Evolutionary conservation across 92 coral and sea anemone genomes (phyloP).

Genomic region (Actinernus sp.): DNA sequence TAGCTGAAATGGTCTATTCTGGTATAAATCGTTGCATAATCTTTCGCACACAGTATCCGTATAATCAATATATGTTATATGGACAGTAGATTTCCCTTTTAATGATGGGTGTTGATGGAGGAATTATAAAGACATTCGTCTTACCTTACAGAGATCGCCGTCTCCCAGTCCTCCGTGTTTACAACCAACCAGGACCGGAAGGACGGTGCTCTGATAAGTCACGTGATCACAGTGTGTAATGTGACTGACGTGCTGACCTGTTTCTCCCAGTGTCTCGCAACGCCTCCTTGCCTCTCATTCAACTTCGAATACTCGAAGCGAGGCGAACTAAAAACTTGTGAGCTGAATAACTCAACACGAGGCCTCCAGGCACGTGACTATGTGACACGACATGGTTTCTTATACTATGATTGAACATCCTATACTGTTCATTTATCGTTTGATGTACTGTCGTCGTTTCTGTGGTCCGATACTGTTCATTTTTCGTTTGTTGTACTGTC

Average conservation of each 20-base stretch:
- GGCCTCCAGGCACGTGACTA: slow-evolving; percentile 17
- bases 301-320: slow-evolving; percentile 35
- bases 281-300: slow-evolving; percentile 43
- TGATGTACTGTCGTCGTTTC: too few relatives aligned
- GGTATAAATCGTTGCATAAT: not conserved
- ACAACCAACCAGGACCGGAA: slow-evolving; percentile 29
- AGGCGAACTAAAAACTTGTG: slow-evolving; percentile 19
- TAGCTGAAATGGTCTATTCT: not conserved
- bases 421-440: too few relatives aligned
- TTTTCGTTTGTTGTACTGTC: too few relatives aligned
- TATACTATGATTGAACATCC: slow-evolving; percentile 58
- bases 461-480: too few relatives aligned
- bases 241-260: slow-evolving; percentile 41
- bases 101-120: not conserved
- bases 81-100: not conserved
- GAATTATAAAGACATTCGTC: not conserved
- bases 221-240: slow-evolving; percentile 15
- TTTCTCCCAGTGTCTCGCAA: slow-evolving; percentile 23
- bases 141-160: slow-evolving; percentile 10
- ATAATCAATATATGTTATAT: not conserved
- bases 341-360: slow-evolving; percentile 57
- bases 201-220: slow-evolving; percentile 28
- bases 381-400: slow-evolving; percentile 27
- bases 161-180: slow-evolving; percentile 15
- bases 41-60: too few relatives aligned